These are phyloP conservation scores for Goniozus legneri DNA, from an alignment of 1,140 invertebrate species.

Conservation along the genomic window DNA sequence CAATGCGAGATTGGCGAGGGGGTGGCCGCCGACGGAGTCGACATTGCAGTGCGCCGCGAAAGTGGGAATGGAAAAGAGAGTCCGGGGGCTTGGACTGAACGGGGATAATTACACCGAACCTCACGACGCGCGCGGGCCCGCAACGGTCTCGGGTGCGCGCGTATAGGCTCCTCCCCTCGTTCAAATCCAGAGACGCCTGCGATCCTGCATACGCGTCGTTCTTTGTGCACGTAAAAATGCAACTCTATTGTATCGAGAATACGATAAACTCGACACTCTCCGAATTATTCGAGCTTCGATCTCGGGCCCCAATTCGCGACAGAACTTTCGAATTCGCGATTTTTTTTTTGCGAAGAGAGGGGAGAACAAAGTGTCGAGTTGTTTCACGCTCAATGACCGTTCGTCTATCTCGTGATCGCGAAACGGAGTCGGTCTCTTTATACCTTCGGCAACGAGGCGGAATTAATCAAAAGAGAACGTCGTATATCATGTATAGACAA, in stretches of 20 bases:
- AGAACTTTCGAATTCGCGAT: too few species aligned
- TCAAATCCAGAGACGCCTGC: background rate
- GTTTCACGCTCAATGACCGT: too few species aligned
- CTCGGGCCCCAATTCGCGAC: too few species aligned
- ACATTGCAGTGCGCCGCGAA: background rate
- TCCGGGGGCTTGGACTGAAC: background rate
- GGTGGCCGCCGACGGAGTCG: background rate
- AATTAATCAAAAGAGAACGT: constrained; percentile 28
- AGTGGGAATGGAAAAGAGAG: background rate
- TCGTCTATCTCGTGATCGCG: background rate
- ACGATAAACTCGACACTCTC: too few species aligned
- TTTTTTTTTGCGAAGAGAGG: too few species aligned
- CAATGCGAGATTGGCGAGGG: background rate
- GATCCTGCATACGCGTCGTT: too few species aligned
- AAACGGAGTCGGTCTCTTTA: constrained; percentile 17
- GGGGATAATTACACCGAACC: background rate
- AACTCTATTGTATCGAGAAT: too few species aligned
- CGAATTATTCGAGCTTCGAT: too few species aligned
- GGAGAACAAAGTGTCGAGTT: too few species aligned
- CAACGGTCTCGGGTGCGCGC: background rate
- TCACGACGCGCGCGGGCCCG: background rate
- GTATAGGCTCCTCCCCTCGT: background rate
- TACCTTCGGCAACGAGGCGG: constrained; percentile 30
- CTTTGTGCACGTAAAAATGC: too few species aligned
- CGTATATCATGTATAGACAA: constrained; percentile 33